Percentiles rank a stretch among this genome's conserved stretches.
Evolutionary conservation across 2,113 vertebrate genomes (phyloP).

Genomic region (Hemiscyllium ocellatum): DNA sequence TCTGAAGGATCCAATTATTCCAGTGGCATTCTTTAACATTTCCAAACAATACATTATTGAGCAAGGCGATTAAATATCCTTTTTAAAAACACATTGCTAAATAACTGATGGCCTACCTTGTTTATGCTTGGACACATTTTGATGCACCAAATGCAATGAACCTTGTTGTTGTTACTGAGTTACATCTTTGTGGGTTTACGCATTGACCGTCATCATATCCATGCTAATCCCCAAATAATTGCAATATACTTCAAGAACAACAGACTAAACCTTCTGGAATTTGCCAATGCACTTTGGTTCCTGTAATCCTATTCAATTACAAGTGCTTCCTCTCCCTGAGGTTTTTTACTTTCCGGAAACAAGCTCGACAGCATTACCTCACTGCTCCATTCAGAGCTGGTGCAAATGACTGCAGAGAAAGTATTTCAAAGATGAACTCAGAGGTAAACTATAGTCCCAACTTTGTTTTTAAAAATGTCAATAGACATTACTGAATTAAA

Average conservation of each 20-base stretch:
- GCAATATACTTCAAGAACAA: conserved; percentile 55
- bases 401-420: conserved; percentile 43
- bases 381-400: conserved; percentile 42
- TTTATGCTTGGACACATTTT: conserved; percentile 52
- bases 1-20: not conserved
- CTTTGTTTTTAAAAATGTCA: not conserved
- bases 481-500: not conserved
- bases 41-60: not conserved
- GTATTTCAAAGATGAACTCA: not conserved
- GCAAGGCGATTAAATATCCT: not conserved
- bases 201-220: conserved; percentile 45
- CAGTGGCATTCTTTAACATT: not conserved
- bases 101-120: not conserved
- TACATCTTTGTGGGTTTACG: not conserved
- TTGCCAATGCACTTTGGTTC: conserved; percentile 59
- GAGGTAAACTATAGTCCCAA: not conserved
- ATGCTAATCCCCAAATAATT: conserved; percentile 70
- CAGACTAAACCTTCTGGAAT: conserved; percentile 58
- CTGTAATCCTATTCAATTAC: conserved; percentile 66
- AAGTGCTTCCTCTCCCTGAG: conserved; percentile 54
- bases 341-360: conserved; percentile 52
- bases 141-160: not conserved
- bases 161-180: not conserved
- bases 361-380: conserved; percentile 44
- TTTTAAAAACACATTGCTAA: not conserved